Evolutionary conservation across 1,140 invertebrate genomes (phyloP), one percentile per base, ranked within the genome.

Genomic region (Euwallacea fornicatus): DNA sequence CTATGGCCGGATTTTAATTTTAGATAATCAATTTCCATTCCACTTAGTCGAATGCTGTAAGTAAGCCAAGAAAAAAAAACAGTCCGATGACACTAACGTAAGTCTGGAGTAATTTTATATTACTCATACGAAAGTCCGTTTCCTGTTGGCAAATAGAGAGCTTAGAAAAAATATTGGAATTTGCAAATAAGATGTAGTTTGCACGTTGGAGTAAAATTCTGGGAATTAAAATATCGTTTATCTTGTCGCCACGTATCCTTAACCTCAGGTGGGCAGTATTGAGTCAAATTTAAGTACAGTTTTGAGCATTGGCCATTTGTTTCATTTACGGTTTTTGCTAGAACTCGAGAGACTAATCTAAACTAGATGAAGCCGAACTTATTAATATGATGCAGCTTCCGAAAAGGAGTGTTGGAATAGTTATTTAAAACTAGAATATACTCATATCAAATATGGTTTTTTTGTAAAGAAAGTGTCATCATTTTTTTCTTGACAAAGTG

Each of bases 1-100:
- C 64, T 66, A 56, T 53, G 64, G 54, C 47, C 50, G 16, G 63
- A 33, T 66, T 58, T 56, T 66, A 66, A 66, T 42, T 66, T 66
- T 66, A 66, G 64, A 66, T 58, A 56, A 66, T 66, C 64, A 66
- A 66, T 66, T 66, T 66, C 64, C 42, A 66, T 54, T 66, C 64
- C 53, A 66, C 64, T 66, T 66, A 66, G 47, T 33, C 46, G 21
- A 33, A 33, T 56, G 33, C 53, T 66, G 64, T 66, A 66, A 66
- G 64, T 66, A 66, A 56, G 64, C 64, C 64, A 66, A 66, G 43
- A 64, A 64, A 53, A 41, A 56, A 56, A 58, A 58, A 16, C 44
- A 7, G 47, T 56, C 53, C 33, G 11, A 58, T 53, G 64, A 56
- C 64, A 66, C 53, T 47, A 43, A 66, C 64, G 64, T 66, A 66